Percentiles rank a stretch among this genome's conserved stretches.
These are phyloP conservation scores for Ophiodon elongatus DNA, from an alignment of 2,113 vertebrate genomes.

Conservation along the genomic window DNA sequence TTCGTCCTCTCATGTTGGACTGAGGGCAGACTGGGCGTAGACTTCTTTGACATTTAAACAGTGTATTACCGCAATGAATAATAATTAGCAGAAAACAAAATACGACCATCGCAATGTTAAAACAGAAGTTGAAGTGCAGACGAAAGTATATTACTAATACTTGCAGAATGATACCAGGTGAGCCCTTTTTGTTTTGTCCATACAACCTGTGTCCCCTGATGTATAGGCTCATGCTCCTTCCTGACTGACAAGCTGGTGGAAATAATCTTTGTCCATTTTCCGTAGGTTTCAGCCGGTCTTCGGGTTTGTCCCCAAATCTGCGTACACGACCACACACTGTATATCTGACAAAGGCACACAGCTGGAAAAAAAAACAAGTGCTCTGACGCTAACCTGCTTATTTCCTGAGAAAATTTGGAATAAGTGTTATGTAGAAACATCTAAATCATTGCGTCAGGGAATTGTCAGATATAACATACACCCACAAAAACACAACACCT, in stretches of 20 bases:
- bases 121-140: neutral
- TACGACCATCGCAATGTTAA: neutral
- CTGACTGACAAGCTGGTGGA: neutral
- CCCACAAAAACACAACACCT: slow-evolving; percentile 29
- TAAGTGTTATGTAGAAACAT: neutral
- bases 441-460: neutral
- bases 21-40: no score
- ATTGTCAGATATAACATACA: slow-evolving; percentile 9
- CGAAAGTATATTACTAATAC: neutral
- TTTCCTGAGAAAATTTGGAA: neutral
- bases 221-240: neutral
- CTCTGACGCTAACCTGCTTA: neutral
- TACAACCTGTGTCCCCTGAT: neutral
- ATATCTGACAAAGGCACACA: neutral
- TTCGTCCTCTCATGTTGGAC: no score
- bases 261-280: neutral
- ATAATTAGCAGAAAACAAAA: neutral
- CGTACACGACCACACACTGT: neutral
- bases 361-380: neutral
- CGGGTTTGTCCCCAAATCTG: neutral
- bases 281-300: neutral
- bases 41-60: no score
- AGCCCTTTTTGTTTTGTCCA: no score
- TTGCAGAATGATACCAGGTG: neutral
- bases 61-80: neutral